Evolutionary conservation across 1,140 invertebrate genomes (phyloP).

Genomic region (Apis dorsata): DNA sequence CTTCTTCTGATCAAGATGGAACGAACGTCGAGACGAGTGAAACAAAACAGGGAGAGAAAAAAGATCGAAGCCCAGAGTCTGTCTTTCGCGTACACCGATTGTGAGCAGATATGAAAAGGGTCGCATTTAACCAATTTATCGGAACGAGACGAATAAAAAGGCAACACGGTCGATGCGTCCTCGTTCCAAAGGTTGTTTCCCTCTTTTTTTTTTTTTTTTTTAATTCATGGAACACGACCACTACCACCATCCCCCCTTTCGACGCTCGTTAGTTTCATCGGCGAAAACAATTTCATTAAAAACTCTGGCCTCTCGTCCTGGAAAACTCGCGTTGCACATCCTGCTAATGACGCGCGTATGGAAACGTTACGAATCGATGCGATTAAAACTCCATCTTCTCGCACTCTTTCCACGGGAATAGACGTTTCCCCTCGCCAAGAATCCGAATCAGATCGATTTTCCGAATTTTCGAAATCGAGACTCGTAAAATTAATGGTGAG

Average conservation of each 20-base stretch:
- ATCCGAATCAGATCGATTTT: no score
- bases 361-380: conserved; percentile 23
- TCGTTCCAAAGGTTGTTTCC: conserved; percentile 23
- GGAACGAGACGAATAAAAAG: conserved; percentile 31
- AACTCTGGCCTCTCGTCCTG: conserved; percentile 27
- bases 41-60: background rate
- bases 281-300: conserved; percentile 68
- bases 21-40: conserved; percentile 21
- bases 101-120: background rate
- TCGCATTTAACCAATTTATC: conserved; percentile 29
- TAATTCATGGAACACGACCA: background rate
- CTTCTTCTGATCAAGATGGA: conserved; percentile 27
- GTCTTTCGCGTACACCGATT: background rate
- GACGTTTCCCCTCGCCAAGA: no score
- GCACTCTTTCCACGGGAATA: no score
- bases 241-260: conserved; percentile 43
- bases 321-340: conserved; percentile 20
- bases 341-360: conserved; percentile 40
- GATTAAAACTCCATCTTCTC: conserved; percentile 5
- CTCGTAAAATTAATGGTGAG: no score
- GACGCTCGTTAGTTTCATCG: conserved; percentile 66
- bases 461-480: no score
- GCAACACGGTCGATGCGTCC: conserved; percentile 25
- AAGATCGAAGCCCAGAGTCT: conserved; percentile 8
- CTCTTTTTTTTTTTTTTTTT: conserved; percentile 7